Conservation (phyloP, 2,888 invertebrate species). For the Julus scanicus region DNA sequence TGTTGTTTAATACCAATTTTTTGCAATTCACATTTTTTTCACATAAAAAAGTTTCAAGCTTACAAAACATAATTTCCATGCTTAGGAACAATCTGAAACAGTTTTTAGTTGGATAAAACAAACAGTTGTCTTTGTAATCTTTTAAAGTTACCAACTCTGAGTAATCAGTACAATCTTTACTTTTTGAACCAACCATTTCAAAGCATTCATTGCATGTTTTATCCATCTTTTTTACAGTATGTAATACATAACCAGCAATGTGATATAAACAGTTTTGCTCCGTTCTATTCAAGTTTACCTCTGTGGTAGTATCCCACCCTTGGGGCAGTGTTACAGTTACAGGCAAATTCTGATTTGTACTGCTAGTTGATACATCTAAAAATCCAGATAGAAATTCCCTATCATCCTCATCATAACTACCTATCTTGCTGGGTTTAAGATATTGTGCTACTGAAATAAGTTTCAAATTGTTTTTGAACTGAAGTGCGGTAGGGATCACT, state of each 20-base stretch:
- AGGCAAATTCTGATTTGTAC: neutral
- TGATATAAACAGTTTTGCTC: conserved; percentile 4
- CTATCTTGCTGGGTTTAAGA: neutral
- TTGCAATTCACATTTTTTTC: neutral
- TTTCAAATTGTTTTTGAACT: conserved; percentile 4
- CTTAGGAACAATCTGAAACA: neutral
- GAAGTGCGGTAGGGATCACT: neutral
- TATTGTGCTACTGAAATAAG: conserved; percentile 24
- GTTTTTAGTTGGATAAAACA: neutral
- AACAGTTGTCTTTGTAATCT: neutral
- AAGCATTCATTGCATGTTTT: no score
- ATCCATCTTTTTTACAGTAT: neutral
- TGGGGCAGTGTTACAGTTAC: neutral
- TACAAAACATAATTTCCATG: neutral
- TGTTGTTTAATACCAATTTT: neutral
- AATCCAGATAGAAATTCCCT: neutral
- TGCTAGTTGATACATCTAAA: neutral
- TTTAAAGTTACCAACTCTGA: conserved; percentile 15
- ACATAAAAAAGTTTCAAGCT: neutral
- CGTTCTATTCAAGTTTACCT: neutral
- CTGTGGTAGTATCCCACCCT: neutral
- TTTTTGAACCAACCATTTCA: neutral
- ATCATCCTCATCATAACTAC: neutral
- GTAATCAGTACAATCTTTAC: neutral
- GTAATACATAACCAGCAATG: neutral